Percentiles rank a stretch among this genome's conserved stretches.
These are phyloP conservation scores for Urocitellus parryii DNA, from an alignment of 2,113 vertebrate species.

Conservation along the genomic window DNA sequence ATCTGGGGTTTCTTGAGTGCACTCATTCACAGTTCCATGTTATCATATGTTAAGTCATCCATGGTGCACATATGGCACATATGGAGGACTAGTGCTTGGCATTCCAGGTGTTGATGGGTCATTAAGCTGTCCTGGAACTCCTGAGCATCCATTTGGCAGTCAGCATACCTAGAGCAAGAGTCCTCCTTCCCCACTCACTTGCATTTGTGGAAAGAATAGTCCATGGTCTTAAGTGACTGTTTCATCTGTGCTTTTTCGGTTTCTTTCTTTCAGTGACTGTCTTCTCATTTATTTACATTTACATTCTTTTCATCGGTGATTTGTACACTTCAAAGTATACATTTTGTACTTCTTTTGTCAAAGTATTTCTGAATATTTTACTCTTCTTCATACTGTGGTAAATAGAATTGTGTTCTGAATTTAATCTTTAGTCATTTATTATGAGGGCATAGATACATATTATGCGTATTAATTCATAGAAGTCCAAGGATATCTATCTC, in stretches of 20 bases:
- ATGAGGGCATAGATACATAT: not conserved
- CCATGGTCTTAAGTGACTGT: not conserved
- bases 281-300: not conserved
- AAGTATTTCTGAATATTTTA: not conserved
- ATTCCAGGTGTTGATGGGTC: not conserved
- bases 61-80: not conserved
- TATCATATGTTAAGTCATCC: not conserved
- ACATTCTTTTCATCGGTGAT: not conserved
- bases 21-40: not conserved
- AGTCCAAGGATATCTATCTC: too few relatives aligned
- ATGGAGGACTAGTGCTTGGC: not conserved
- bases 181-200: not conserved
- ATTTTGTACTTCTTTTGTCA: not conserved
- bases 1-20: not conserved
- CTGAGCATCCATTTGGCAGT: not conserved
- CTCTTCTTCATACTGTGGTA: not conserved
- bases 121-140: not conserved
- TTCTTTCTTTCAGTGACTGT: not conserved
- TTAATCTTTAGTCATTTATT: constrained; percentile 34
- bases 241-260: constrained; percentile 28
- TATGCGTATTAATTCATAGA: not conserved
- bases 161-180: not conserved
- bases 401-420: constrained; percentile 17
- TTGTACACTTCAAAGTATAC: not conserved
- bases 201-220: not conserved